These are phyloP conservation scores for Triops longicaudatus DNA, from an alignment of 1,140 invertebrate genomes.

Conservation along the genomic window DNA sequence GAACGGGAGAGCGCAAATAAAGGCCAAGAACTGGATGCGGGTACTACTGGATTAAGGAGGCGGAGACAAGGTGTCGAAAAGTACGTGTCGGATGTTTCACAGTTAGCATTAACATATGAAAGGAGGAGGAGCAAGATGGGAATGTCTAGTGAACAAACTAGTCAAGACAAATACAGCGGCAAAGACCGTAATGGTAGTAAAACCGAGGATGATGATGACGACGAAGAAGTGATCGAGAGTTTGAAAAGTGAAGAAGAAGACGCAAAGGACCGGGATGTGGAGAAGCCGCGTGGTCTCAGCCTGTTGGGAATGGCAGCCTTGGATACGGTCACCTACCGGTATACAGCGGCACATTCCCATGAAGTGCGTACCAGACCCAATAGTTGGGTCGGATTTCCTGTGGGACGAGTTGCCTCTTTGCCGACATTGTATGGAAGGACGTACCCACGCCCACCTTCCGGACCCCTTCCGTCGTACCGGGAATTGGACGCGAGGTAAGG, in stretches of 20 bases:
- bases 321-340: slow-evolving; percentile 19
- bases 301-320: slow-evolving; percentile 5
- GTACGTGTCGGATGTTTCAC: slow-evolving; percentile 61
- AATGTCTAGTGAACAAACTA: slow-evolving; percentile 9
- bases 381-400: slow-evolving; percentile 18
- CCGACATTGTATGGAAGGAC: slow-evolving; percentile 4
- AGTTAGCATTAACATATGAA: slow-evolving; percentile 62
- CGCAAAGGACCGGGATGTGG: background rate
- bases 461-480: slow-evolving; percentile 20
- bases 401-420: background rate
- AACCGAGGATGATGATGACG: background rate
- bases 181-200: background rate
- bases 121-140: slow-evolving; percentile 43
- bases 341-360: slow-evolving; percentile 16
- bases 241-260: slow-evolving; percentile 13
- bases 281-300: background rate
- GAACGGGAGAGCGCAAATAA: background rate
- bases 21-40: slow-evolving; percentile 27
- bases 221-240: background rate
- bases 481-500: slow-evolving; percentile 26
- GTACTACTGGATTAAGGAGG: slow-evolving; percentile 47
- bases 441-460: slow-evolving; percentile 22
- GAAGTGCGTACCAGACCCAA: slow-evolving; percentile 16
- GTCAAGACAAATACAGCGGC: slow-evolving; percentile 21
- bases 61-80: slow-evolving; percentile 59